phyloP scores from a whole-genome alignment of 2,113 vertebrate species.

The Larimichthys crocea region DNA sequence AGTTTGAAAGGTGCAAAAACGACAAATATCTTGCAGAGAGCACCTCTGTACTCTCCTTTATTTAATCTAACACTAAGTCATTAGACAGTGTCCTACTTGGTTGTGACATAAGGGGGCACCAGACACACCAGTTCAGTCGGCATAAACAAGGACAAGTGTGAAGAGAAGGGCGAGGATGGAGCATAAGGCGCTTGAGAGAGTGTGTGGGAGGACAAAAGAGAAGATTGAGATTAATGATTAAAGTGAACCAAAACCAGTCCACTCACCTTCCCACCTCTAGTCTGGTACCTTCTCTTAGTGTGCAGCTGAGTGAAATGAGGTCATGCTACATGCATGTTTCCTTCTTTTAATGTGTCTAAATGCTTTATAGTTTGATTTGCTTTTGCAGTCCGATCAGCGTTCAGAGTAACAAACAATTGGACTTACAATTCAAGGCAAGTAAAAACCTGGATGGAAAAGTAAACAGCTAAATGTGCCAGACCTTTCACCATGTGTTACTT shows the following conservation, averaged over 20 bases:
- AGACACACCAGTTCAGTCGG: slow-evolving; percentile 43
- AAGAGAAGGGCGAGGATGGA: not conserved
- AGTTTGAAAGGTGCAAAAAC: not conserved
- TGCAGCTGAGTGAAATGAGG: not conserved
- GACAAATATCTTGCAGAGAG: not conserved
- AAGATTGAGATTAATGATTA: slow-evolving; percentile 64
- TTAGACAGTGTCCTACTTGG: slow-evolving; percentile 38
- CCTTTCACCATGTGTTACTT: not conserved
- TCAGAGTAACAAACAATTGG: not conserved
- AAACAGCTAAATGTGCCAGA: not conserved
- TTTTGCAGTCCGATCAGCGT: not conserved
- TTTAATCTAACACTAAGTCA: not conserved
- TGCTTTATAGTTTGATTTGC: not conserved
- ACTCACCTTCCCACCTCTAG: slow-evolving; percentile 16
- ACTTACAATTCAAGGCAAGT: not conserved
- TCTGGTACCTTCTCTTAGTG: not conserved
- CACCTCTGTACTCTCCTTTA: not conserved
- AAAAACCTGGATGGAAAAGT: not conserved
- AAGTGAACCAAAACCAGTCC: slow-evolving; percentile 32
- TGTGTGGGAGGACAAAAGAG: slow-evolving; percentile 49
- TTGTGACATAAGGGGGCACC: slow-evolving; percentile 68
- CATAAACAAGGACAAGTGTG: slow-evolving; percentile 15
- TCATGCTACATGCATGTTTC: not conserved
- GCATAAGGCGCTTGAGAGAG: slow-evolving; percentile 9
- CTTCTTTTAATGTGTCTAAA: not conserved